Evolutionary conservation across 2,888 invertebrate species (phyloP).

Genomic region (Pseudanteris insignis): DNA sequence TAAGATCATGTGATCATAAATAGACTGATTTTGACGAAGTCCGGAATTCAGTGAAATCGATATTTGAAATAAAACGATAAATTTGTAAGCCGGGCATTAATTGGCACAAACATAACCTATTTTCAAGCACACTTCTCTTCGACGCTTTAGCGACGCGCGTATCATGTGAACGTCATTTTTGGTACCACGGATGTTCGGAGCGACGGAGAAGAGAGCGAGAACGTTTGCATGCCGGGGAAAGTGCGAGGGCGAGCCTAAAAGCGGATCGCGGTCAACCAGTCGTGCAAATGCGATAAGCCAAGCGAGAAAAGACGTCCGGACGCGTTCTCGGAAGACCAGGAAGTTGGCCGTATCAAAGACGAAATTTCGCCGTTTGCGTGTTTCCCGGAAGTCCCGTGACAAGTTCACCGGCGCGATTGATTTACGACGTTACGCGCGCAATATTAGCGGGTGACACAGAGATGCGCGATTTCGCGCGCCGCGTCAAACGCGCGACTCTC

Average conservation of each 20-base stretch:
- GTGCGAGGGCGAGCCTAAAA: slow-evolving; percentile 21
- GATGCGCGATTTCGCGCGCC: slow-evolving; percentile 50
- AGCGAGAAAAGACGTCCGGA: slow-evolving; percentile 44
- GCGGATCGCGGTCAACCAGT: slow-evolving; percentile 23
- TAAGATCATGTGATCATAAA: too few species aligned
- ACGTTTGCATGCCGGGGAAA: too few species aligned
- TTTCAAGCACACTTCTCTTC: too few species aligned
- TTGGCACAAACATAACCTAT: too few species aligned
- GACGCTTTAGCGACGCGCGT: too few species aligned
- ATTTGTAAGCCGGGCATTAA: too few species aligned
- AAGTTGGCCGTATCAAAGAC: slow-evolving; percentile 48
- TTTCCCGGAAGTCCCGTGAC: slow-evolving; percentile 48
- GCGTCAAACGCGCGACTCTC: too few species aligned
- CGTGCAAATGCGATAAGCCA: slow-evolving; percentile 42
- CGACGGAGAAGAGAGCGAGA: background rate
- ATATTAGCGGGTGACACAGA: slow-evolving; percentile 57
- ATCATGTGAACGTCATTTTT: background rate
- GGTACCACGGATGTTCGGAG: background rate
- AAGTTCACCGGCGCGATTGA: slow-evolving; percentile 55
- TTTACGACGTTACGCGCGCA: slow-evolving; percentile 55
- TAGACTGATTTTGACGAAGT: too few species aligned
- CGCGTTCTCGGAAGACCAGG: slow-evolving; percentile 40
- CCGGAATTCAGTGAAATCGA: too few species aligned
- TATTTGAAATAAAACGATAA: too few species aligned
- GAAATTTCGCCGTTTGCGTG: slow-evolving; percentile 46